Percentiles rank a stretch among this genome's conserved stretches.
These are phyloP conservation scores for Furnarius figulus DNA, from an alignment of 2,113 vertebrate species.

Conservation along the genomic window DNA sequence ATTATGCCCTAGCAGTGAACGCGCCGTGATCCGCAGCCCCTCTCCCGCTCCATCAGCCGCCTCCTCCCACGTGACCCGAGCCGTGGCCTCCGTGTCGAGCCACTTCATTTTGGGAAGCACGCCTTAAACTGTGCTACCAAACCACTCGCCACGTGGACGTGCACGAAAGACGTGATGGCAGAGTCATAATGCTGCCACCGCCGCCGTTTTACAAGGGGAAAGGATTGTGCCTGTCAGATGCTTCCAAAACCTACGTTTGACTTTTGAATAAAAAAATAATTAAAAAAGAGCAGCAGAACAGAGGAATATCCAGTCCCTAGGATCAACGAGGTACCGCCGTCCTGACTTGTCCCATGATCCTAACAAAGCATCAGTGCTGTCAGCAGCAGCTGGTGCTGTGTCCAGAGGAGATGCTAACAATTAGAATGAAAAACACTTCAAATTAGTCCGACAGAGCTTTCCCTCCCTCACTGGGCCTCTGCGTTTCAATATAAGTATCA, in stretches of 20 bases:
- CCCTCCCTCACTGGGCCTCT: not conserved
- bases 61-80: not conserved
- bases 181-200: not conserved
- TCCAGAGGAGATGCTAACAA: not conserved
- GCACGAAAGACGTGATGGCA: not conserved
- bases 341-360: not conserved
- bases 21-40: accelerated
- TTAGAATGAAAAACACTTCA: not conserved
- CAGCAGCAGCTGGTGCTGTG: not conserved
- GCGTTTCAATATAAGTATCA: not conserved
- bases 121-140: not conserved
- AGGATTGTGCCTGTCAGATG: accelerated
- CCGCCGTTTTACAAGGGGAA: not conserved
- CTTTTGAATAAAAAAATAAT: not conserved
- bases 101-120: not conserved
- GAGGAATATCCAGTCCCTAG: not conserved
- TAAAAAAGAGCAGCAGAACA: accelerated
- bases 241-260: not conserved
- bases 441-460: not conserved
- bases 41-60: not conserved
- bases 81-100: accelerated
- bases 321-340: accelerated
- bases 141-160: not conserved
- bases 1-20: accelerated
- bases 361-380: not conserved